Percentiles rank a stretch among this genome's conserved stretches.
phyloP scores from a whole-genome alignment of 2,113 vertebrate species.

The Puntigrus tetrazona region DNA sequence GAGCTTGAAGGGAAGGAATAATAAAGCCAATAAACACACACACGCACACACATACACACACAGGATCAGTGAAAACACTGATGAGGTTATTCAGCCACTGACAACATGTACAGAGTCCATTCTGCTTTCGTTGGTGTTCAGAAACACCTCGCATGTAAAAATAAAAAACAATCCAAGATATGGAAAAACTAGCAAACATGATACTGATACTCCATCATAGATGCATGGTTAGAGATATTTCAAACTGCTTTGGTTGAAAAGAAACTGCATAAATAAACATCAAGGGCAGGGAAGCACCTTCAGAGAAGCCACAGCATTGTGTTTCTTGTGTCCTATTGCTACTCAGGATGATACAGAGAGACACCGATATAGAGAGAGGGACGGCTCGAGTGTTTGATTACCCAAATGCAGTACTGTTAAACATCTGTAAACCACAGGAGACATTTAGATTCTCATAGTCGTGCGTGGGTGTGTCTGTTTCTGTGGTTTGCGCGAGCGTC shows the following conservation, averaged over 20 bases:
- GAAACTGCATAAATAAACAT: constrained; percentile 34
- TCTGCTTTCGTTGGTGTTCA: background rate
- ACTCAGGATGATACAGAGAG: constrained; percentile 35
- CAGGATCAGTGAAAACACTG: constrained; percentile 60
- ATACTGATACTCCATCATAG: constrained; percentile 10
- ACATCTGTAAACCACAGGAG: constrained; percentile 40
- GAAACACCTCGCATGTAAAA: background rate
- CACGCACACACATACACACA: constrained; percentile 47
- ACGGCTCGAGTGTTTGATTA: constrained; percentile 16
- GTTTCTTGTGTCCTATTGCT: constrained; percentile 35
- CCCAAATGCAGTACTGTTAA: constrained; percentile 31
- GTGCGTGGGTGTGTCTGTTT: constrained; percentile 23
- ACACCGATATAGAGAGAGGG: background rate
- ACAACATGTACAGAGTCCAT: constrained; percentile 25
- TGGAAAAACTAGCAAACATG: constrained; percentile 18
- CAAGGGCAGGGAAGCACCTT: constrained; percentile 42
- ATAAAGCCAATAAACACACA: constrained; percentile 70
- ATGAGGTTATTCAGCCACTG: constrained; percentile 28
- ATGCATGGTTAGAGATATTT: background rate
- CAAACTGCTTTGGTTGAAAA: constrained; percentile 27
- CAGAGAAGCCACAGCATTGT: constrained; percentile 13
- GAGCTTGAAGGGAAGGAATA: constrained; percentile 67
- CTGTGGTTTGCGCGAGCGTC: constrained; percentile 17
- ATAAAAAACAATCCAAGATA: constrained; percentile 12
- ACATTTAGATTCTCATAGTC: background rate